Conservation (phyloP, 2,113 vertebrate species). For the Paradisaea rubra region DNA sequence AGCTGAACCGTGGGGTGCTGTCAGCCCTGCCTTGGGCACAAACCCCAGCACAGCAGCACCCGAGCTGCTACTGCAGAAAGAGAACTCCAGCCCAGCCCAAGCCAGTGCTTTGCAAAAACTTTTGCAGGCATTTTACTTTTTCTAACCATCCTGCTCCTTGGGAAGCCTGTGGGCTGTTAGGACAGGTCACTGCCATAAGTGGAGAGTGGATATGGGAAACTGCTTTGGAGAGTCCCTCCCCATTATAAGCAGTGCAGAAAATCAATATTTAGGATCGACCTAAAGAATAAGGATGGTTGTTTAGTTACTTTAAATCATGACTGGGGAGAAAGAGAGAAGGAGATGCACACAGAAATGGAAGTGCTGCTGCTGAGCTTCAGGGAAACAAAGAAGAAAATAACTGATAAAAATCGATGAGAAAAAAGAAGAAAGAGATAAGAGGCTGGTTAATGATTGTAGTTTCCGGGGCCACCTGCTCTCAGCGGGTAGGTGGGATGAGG, state of each 20-base stretch:
- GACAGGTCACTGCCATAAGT: background rate
- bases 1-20: background rate
- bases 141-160: background rate
- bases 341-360: background rate
- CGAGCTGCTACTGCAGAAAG: background rate
- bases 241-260: background rate
- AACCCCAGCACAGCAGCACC: background rate
- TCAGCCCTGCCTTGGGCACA: background rate
- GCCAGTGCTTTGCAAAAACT: background rate
- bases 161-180: background rate
- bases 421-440: background rate
- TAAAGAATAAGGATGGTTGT: background rate
- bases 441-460: background rate
- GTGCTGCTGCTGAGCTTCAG: background rate
- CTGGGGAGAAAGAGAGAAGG: background rate
- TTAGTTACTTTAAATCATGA: background rate
- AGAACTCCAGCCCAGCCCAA: background rate
- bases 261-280: background rate
- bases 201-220: background rate
- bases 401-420: background rate
- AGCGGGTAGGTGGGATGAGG: background rate
- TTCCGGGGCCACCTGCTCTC: background rate
- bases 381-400: background rate
- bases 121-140: background rate
- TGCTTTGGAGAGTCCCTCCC: background rate